These are phyloP conservation scores for Drosophila monieri DNA, from an alignment of 2,888 invertebrate species.

Conservation along the genomic window DNA sequence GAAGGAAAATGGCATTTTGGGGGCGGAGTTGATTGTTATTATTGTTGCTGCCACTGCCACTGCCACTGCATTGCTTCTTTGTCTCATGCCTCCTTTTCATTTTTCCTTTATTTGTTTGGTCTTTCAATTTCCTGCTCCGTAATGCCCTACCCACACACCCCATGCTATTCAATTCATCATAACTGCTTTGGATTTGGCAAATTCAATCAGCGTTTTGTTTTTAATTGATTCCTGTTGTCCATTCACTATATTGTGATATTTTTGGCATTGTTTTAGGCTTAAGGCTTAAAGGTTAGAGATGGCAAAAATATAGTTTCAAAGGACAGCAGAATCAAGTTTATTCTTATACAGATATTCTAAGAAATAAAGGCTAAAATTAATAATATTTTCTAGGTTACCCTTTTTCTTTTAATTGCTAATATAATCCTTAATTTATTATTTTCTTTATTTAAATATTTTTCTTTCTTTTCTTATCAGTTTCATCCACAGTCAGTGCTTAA, in stretches of 20 bases:
- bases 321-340: too few species aligned
- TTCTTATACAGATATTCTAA: too few species aligned
- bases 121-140: slow-evolving; percentile 12
- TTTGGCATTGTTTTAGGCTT: slow-evolving; percentile 12
- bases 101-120: slow-evolving; percentile 5
- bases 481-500: slow-evolving; percentile 17
- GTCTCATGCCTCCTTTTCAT: slow-evolving; percentile 20
- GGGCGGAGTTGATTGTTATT: slow-evolving; percentile 33
- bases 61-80: slow-evolving; percentile 40
- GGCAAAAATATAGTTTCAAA: neutral
- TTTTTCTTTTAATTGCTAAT: neutral
- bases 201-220: slow-evolving; percentile 65
- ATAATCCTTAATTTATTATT: neutral
- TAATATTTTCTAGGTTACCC: too few species aligned
- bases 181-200: slow-evolving; percentile 57
- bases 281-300: slow-evolving; percentile 2
- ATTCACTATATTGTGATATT: slow-evolving; percentile 24
- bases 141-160: neutral
- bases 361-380: too few species aligned
- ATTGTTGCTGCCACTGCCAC: slow-evolving; percentile 25
- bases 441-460: neutral
- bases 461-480: neutral
- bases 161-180: slow-evolving; percentile 14
- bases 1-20: slow-evolving; percentile 59
- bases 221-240: slow-evolving; percentile 64